These are phyloP conservation scores for Elephas maximus DNA, from an alignment of 2,113 vertebrate species.

Conservation along the genomic window DNA sequence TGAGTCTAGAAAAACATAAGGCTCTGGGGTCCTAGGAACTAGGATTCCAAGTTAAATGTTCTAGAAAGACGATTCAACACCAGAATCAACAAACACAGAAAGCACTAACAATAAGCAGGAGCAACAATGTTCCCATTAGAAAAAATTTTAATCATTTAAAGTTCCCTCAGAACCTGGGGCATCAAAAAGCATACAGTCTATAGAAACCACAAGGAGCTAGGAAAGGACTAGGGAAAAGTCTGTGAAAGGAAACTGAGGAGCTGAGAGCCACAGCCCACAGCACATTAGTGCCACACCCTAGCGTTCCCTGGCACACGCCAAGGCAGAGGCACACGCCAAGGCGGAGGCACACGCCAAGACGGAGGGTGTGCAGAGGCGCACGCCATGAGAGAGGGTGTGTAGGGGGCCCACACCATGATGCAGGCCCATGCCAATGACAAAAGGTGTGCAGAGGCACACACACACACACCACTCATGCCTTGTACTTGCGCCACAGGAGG, in stretches of 20 bases:
- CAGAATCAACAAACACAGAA: background rate
- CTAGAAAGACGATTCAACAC: background rate
- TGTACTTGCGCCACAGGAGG: accelerated
- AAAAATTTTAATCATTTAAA: background rate
- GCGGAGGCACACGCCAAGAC: too few relatives aligned
- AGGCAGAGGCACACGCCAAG: accelerated
- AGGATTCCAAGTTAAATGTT: background rate
- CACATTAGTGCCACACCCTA: too few relatives aligned
- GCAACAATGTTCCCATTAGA: background rate
- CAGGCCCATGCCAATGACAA: accelerated
- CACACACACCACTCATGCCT: accelerated
- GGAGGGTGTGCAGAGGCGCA: background rate
- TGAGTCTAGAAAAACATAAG: background rate
- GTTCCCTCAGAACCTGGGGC: background rate
- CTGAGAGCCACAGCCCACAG: background rate
- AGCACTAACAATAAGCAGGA: background rate
- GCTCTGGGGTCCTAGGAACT: background rate
- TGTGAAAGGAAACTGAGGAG: accelerated
- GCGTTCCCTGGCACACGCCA: accelerated
- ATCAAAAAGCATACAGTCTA: background rate
- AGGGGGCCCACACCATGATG: too few relatives aligned
- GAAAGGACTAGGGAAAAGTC: background rate
- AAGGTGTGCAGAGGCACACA: accelerated
- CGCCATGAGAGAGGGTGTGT: too few relatives aligned
- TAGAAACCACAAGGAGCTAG: background rate